These are phyloP conservation scores for Taphrorychus bicolor DNA, from an alignment of 2,888 invertebrate genomes.

Conservation along the genomic window DNA sequence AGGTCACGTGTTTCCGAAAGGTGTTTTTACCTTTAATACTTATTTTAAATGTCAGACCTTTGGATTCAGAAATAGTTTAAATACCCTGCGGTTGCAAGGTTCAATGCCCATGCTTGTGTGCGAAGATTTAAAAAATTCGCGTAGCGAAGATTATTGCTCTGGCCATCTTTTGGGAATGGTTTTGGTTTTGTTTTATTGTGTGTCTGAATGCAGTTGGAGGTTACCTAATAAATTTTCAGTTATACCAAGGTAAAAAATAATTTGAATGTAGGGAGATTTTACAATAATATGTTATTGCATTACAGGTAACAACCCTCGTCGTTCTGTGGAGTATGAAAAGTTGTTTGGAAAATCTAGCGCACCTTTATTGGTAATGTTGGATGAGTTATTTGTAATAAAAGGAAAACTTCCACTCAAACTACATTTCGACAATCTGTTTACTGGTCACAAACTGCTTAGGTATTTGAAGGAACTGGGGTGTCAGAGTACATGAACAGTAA, in stretches of 20 bases:
- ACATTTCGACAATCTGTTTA: conserved; percentile 21
- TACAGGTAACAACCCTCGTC: background rate
- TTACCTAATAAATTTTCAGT: conserved; percentile 25
- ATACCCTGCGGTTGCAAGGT: too few relatives aligned
- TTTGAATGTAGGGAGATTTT: too few relatives aligned
- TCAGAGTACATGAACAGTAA: conserved; percentile 8
- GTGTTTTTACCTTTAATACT: too few relatives aligned
- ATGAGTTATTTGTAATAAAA: conserved; percentile 5
- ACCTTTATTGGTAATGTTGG: conserved; percentile 12
- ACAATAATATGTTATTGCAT: too few relatives aligned
- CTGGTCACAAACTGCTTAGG: conserved; percentile 4
- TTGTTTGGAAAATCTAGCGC: conserved; percentile 18
- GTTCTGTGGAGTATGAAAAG: conserved; percentile 1
- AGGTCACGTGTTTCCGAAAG: too few relatives aligned
- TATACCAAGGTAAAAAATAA: conserved; percentile 16
- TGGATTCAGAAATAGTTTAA: too few relatives aligned
- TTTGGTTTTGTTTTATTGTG: too few relatives aligned
- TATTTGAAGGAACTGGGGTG: conserved; percentile 4
- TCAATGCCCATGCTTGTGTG: too few relatives aligned
- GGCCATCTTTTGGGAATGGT: too few relatives aligned
- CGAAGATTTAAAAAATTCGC: too few relatives aligned
- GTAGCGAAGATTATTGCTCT: too few relatives aligned
- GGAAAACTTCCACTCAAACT: conserved; percentile 15
- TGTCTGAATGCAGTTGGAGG: conserved; percentile 47
- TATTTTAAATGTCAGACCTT: too few relatives aligned